phyloP scores from a whole-genome alignment of 1,140 invertebrate species.

The Ganaspis sp. region DNA sequence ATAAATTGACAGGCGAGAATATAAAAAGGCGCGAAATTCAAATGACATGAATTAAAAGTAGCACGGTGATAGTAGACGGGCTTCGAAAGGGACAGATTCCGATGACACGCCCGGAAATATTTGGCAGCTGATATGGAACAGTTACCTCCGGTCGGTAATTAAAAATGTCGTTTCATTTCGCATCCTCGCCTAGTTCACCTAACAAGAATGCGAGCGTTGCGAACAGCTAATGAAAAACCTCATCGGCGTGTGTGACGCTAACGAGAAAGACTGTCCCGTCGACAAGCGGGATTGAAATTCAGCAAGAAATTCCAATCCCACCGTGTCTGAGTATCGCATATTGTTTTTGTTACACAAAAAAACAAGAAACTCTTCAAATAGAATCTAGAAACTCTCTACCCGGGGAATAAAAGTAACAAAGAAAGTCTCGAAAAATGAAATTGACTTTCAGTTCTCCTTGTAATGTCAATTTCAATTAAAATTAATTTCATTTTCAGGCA shows the following conservation, averaged over 20 bases:
- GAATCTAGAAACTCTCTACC: neutral
- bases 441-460: neutral
- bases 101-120: slow-evolving; percentile 60
- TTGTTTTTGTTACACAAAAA: neutral
- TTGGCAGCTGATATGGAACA: slow-evolving; percentile 58
- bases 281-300: slow-evolving; percentile 55
- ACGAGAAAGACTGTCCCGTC: slow-evolving; percentile 56
- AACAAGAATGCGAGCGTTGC: slow-evolving; percentile 54
- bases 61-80: neutral
- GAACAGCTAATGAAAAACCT: slow-evolving; percentile 61
- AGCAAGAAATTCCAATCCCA: slow-evolving; percentile 50
- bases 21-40: slow-evolving; percentile 17
- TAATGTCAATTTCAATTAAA: slow-evolving; percentile 13
- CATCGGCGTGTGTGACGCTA: slow-evolving; percentile 57
- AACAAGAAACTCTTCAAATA: neutral
- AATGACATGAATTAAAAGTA: slow-evolving; percentile 22
- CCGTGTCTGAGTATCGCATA: slow-evolving; percentile 19
- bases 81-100: neutral
- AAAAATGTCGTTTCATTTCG: slow-evolving; percentile 55
- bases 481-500: neutral
- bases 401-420: neutral
- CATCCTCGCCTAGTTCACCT: slow-evolving; percentile 44
- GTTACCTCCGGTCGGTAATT: slow-evolving; percentile 61
- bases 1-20: slow-evolving; percentile 15
- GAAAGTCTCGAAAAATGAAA: neutral